A percentile compares a stretch with the other conserved stretches of the same genome.
Evolutionary conservation across 2,797 vertebrate genomes (phyloP).

Genomic region (Petrocephalus schoutedeni): DNA sequence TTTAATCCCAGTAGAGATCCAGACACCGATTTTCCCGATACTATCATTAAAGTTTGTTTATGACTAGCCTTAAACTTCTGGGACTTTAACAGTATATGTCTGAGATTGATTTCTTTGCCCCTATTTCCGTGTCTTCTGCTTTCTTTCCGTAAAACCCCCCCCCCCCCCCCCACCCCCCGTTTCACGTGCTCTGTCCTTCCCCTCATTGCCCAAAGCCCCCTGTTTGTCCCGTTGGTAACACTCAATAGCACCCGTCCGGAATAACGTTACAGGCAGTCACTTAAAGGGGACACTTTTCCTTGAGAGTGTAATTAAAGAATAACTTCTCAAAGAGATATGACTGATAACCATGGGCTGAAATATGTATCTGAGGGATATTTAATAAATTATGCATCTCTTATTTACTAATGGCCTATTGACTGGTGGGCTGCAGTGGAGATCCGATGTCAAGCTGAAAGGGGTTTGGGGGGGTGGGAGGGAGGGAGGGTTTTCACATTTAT

Average conservation of each 20-base stretch:
- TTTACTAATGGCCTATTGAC: conserved; percentile 73
- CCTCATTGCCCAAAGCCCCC: neutral
- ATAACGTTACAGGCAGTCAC: conserved; percentile 35
- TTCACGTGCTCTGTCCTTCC: neutral
- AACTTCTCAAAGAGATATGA: conserved; percentile 43
- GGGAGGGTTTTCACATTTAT: neutral
- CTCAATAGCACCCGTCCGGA: conserved; percentile 14
- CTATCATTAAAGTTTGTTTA: neutral
- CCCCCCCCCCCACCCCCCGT: neutral
- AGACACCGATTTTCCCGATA: neutral
- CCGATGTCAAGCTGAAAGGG: conserved; percentile 39
- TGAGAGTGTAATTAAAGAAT: conserved; percentile 44
- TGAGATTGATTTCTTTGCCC: neutral
- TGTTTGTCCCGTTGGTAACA: conserved; percentile 8
- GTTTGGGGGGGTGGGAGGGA: conserved; percentile 21
- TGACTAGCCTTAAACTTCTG: neutral
- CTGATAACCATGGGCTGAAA: conserved; percentile 60
- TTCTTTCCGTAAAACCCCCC: neutral
- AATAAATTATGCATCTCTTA: conserved; percentile 76
- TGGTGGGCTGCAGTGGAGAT: conserved; percentile 45
- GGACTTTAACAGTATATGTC: neutral
- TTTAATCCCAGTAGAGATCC: neutral
- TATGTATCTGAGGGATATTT: conserved; percentile 72
- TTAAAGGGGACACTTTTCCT: conserved; percentile 37
- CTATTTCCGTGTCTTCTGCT: neutral